Evolutionary conservation across 2,113 vertebrate genomes (phyloP).

Genomic region (Odocoileus virginianus): DNA sequence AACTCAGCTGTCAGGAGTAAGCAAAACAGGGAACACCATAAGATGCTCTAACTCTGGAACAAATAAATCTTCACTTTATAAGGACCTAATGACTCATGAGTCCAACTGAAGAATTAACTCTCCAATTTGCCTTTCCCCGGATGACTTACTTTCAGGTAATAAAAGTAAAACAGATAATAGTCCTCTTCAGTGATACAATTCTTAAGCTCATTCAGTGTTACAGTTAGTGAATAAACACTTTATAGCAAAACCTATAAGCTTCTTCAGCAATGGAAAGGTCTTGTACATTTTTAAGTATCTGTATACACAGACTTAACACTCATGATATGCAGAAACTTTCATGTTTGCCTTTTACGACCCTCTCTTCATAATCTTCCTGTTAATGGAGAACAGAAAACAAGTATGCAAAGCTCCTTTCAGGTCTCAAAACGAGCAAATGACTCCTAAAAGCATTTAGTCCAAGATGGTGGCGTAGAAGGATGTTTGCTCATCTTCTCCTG

Average conservation of each 20-base stretch:
- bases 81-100: neutral
- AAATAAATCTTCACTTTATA: neutral
- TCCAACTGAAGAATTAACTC: neutral
- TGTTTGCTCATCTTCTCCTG: neutral
- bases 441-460: neutral
- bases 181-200: neutral
- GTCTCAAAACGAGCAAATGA: slow-evolving; percentile 32
- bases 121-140: neutral
- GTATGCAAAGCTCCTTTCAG: slow-evolving; percentile 40
- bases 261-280: neutral
- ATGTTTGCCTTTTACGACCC: neutral
- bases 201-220: neutral
- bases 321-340: neutral
- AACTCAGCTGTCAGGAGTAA: neutral
- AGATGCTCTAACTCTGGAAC: neutral
- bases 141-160: neutral
- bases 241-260: neutral
- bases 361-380: slow-evolving; percentile 17
- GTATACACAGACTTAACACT: neutral
- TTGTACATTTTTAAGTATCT: neutral
- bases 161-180: neutral
- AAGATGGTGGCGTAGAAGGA: neutral
- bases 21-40: neutral
- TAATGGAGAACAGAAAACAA: slow-evolving; percentile 43
- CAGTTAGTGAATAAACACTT: neutral